Conservation (phyloP, 2,797 vertebrate species). For the Octomys mimax region DNA sequence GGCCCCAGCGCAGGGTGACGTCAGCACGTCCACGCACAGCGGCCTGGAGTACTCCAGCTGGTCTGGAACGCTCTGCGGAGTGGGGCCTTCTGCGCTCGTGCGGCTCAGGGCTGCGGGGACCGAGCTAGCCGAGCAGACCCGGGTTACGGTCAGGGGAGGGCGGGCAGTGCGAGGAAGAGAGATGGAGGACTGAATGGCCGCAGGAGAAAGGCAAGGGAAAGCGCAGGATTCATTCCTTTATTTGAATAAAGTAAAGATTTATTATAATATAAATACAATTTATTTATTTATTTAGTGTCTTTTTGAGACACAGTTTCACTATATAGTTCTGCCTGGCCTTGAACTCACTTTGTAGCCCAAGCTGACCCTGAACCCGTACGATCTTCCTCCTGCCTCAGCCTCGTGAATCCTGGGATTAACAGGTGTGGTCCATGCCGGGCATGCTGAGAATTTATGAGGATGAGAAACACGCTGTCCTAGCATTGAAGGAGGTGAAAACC, state of each 20-base stretch:
- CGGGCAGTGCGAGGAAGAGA: background rate
- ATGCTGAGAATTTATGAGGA: background rate
- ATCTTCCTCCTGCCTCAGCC: background rate
- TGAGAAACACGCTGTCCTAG: background rate
- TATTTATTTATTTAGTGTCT: background rate
- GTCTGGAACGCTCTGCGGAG: background rate
- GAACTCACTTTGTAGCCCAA: background rate
- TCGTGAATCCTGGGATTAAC: background rate
- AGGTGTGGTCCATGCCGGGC: too few relatives aligned
- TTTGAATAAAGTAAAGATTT: too few relatives aligned
- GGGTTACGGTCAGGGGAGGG: background rate
- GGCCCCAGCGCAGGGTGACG: fast-evolving
- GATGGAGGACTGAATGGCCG: background rate
- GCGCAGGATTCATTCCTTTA: background rate
- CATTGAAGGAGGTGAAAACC: background rate
- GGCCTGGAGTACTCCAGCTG: fast-evolving
- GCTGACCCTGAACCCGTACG: background rate
- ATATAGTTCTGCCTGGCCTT: background rate
- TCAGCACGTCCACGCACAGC: fast-evolving
- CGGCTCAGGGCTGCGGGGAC: background rate
- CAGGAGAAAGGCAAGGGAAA: background rate
- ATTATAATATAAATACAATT: too few relatives aligned
- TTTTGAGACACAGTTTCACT: background rate
- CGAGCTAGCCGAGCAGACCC: background rate
- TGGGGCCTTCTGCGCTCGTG: background rate